Evolutionary conservation across 2,797 vertebrate genomes (phyloP), one percentile per base, ranked within the genome.

Genomic region (Cygnus olor): DNA sequence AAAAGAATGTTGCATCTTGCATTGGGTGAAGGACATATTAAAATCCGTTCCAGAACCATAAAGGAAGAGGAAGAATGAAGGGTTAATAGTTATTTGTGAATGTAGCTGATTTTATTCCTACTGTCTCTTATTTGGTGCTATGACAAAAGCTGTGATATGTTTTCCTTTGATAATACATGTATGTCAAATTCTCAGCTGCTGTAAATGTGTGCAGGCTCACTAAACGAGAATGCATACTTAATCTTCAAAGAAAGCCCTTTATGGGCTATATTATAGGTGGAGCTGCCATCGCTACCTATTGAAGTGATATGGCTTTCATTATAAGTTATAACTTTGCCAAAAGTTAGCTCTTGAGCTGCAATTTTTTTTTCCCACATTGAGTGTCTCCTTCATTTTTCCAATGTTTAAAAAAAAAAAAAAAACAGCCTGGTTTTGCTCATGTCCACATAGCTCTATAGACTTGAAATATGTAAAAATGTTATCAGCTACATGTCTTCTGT

Each of bases 231-330:
- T 76, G 42, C 25, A 72, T 73, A 42, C 64, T 89, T 87, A 92
- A 93, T 90, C 92, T 96, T 96, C 94, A 96, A 95, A 95, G 94
- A 24, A 72, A 69, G 30, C 80, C 24, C 49, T 95, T 94, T 94
- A 91, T 72, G 77, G 86, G 24, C 30, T 92, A 4, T 82, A 64
- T 82, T 82, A 32, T 91, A 94, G 85, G 70, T 94, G 77, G 65
- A 44, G 57, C 51, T 86, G 82, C 73, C n/a, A 77, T 81, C 86
- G 57, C 36, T 91, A 92, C 83, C 88, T 96, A 91, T 94, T 94
- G 90, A 94, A 92, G 40, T 45, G 24, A 56, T 85, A 94, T 96
- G 95, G 69, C 66, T 92, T 92, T 89, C 54, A 89, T 97, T 96
- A 91, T 42, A 73, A 88, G 64, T 68, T 89, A 65, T 2, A 86